Evolutionary conservation across 1,140 invertebrate species (phyloP), one percentile per base, ranked within the genome.

Genomic region (Phocides pigmalion): DNA sequence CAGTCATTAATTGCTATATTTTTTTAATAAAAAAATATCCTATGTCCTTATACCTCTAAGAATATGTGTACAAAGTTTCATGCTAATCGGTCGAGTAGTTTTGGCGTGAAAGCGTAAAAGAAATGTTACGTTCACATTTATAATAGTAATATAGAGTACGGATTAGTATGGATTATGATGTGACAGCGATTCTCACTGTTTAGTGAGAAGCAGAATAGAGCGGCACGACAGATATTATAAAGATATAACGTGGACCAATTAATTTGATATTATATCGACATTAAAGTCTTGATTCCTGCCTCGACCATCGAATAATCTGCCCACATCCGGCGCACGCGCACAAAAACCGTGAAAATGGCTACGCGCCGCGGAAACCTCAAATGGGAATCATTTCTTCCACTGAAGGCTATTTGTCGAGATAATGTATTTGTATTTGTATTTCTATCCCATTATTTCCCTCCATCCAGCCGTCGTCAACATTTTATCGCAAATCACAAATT

Each of bases 241-340:
- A 69, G 72, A 76, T 76, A 78, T 81, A 80, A 78, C 68, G 67
- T 32, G n/a, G 50, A 70, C 69, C 75, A 81, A 82, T 84, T 82
- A 82, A 75, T 68, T 71, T 72, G 70, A 81, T 74, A 84, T 84
- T 80, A 82, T 82, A 82, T 81, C 74, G 70, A 81, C 80, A 84
- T 84, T 81, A 82, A 70, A 70, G 70, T 66, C 66, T 56, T 47
- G 62, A 63, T 53, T 50, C 64, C 66, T 66, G 68, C 68, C 47
- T 11, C 28, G 41, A 56, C 32, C 39, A 53, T 20, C 56, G 67
- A 72, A 75, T 66, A 37, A 58, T 69, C 68, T 70, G 63, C 25
- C 79, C 79, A 74, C 83, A 88, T 86, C 85, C 85, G 82, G 83
- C 76, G 78, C 72, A 41, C 62, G 77, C 72, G 74, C 70, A 84